These are phyloP conservation scores for Gallinago media DNA, from an alignment of 2,113 vertebrate species.

Conservation along the genomic window DNA sequence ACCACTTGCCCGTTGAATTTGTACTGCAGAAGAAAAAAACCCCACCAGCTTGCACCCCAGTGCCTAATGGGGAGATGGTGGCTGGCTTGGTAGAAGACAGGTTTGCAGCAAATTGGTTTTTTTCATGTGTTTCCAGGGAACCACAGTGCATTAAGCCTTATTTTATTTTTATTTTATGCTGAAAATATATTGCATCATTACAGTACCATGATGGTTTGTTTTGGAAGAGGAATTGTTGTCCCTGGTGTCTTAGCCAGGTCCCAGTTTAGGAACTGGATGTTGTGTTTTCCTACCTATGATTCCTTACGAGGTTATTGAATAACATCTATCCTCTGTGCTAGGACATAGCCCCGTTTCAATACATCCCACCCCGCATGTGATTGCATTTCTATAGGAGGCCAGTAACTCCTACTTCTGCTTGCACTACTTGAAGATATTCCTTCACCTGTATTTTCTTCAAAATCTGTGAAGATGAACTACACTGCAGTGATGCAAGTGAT, in stretches of 20 bases:
- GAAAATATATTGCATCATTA: background rate
- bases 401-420: background rate
- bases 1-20: too few relatives aligned
- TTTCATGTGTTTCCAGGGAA: background rate
- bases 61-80: background rate
- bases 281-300: background rate
- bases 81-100: background rate
- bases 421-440: background rate
- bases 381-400: background rate
- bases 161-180: background rate
- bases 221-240: background rate
- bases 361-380: background rate
- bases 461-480: background rate
- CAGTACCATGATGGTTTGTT: fast-evolving
- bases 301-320: background rate
- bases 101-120: background rate
- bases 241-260: background rate
- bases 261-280: background rate
- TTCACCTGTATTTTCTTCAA: background rate
- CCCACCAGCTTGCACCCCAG: background rate
- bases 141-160: background rate
- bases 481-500: background rate
- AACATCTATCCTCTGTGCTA: background rate
- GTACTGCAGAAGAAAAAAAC: too few relatives aligned
- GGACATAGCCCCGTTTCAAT: background rate